These are phyloP conservation scores for Scaptodrosophila lebanonensis DNA, from an alignment of 1,140 invertebrate species.

Conservation along the genomic window DNA sequence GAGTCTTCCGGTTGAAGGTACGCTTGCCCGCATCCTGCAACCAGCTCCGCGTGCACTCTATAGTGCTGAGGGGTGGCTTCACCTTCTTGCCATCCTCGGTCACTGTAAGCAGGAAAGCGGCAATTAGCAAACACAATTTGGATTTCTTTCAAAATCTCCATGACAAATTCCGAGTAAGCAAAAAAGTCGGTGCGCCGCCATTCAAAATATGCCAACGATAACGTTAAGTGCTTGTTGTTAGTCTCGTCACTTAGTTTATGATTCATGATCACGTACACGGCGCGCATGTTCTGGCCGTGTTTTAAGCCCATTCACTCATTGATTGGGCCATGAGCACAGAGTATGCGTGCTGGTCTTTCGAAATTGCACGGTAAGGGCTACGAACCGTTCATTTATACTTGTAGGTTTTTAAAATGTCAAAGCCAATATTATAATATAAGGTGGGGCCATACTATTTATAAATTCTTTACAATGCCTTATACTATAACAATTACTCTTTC, in stretches of 20 bases:
- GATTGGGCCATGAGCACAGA: background rate
- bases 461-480: no score
- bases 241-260: conserved; percentile 4
- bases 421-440: no score
- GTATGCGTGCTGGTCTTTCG: conserved; percentile 18
- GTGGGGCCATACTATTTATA: no score
- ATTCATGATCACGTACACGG: conserved; percentile 45
- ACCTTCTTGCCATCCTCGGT: conserved; percentile 63
- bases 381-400: no score
- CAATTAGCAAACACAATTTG: background rate
- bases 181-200: no score
- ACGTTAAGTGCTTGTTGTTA: background rate
- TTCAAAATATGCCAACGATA: conserved; percentile 2
- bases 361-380: no score
- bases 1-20: conserved; percentile 81
- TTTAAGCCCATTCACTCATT: conserved; percentile 10
- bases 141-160: background rate
- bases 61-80: conserved; percentile 17
- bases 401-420: no score
- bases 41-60: conserved; percentile 41
- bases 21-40: conserved; percentile 29
- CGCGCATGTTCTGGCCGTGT: background rate
- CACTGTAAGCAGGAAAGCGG: conserved; percentile 31
- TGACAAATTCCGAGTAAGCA: no score
- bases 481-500: no score